phyloP scores from a whole-genome alignment of 2,797 vertebrate genomes.

The Morelia viridis region DNA sequence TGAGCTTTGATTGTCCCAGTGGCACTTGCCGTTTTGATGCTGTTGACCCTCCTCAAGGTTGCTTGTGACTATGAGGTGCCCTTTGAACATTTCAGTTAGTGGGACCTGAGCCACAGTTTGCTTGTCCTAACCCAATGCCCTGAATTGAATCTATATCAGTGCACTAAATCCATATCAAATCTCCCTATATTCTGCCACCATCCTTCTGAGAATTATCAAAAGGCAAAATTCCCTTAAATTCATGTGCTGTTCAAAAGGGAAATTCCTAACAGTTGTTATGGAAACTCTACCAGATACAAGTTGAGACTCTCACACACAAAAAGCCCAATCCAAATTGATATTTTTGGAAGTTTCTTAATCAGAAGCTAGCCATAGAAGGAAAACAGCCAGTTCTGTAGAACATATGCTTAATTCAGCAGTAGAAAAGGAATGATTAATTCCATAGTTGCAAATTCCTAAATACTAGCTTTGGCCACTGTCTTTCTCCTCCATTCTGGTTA shows the following conservation, averaged over 20 bases:
- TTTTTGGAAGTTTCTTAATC: constrained; percentile 15
- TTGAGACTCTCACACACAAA: not conserved
- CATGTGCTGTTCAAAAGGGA: not conserved
- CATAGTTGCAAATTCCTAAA: not conserved
- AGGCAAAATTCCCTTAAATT: not conserved
- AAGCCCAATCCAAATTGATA: not conserved
- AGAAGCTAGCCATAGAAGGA: not conserved
- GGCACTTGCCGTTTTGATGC: not conserved
- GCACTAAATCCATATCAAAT: not conserved
- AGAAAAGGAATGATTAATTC: not conserved
- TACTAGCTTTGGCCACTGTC: not conserved
- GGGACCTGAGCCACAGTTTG: not conserved
- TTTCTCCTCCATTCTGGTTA: not conserved
- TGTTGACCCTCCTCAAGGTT: not conserved
- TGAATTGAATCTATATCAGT: not conserved
- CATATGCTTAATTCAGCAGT: not conserved
- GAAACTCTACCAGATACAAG: constrained; percentile 5
- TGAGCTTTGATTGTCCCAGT: not conserved
- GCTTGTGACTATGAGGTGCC: not conserved
- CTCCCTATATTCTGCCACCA: not conserved
- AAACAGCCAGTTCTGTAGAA: not conserved
- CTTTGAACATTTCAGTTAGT: not conserved
- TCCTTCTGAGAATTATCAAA: not conserved
- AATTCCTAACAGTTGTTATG: constrained; percentile 17
- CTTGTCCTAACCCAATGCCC: not conserved